These are phyloP conservation scores for Steinernema carpocapsae DNA, from an alignment of 2,888 invertebrate species.

Conservation along the genomic window DNA sequence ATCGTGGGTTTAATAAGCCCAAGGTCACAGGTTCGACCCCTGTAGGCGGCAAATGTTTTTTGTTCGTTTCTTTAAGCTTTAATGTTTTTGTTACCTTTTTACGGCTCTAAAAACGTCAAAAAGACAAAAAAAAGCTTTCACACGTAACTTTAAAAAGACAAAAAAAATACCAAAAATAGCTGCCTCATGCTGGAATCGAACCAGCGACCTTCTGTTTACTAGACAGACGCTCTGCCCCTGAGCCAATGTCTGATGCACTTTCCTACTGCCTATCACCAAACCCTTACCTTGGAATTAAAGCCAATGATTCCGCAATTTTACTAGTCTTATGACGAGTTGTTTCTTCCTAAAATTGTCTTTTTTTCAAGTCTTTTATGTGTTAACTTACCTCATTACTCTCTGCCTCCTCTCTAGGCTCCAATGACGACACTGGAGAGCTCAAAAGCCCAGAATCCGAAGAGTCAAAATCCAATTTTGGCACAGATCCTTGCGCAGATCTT, in stretches of 20 bases:
- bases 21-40: no score
- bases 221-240: slow-evolving; percentile 65
- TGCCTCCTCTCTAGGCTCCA: background rate
- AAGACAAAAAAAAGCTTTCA: no score
- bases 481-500: background rate
- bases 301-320: background rate
- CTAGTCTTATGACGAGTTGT: background rate
- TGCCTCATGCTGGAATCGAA: slow-evolving; percentile 64
- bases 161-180: no score
- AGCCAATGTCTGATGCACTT: slow-evolving; percentile 46
- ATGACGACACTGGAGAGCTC: slow-evolving; percentile 17
- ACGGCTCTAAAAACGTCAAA: no score
- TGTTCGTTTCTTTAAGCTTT: no score
- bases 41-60: no score
- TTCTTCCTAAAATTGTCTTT: background rate
- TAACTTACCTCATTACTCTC: background rate
- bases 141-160: no score
- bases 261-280: no score
- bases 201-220: slow-evolving; percentile 65
- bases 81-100: no score
- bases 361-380: background rate
- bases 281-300: slow-evolving; percentile 1
- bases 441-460: slow-evolving; percentile 29
- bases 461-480: slow-evolving; percentile 5
- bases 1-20: no score